Conservation (phyloP, 2,797 vertebrate genomes). For the Pterois miles region DNA sequence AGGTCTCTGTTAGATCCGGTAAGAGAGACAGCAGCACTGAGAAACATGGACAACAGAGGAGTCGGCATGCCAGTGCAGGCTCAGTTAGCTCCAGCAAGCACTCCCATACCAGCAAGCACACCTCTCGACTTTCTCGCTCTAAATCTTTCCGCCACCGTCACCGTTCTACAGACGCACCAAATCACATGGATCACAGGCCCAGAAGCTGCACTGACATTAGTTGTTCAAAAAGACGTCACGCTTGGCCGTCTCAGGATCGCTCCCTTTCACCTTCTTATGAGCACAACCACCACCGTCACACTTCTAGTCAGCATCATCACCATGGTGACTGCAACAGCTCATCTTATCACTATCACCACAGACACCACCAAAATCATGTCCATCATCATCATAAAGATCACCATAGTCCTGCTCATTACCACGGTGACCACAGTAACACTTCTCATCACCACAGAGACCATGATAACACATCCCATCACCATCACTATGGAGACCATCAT, state of each 20-base stretch:
- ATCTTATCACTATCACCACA: not conserved
- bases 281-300: constrained; percentile 31
- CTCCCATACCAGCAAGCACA: constrained; percentile 56
- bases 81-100: constrained; percentile 66
- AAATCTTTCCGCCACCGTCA: constrained; percentile 45
- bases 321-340: not conserved
- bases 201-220: constrained; percentile 53
- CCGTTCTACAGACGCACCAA: constrained; percentile 24
- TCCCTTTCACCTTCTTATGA: constrained; percentile 44
- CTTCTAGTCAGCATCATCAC: constrained; percentile 22
- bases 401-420: not conserved
- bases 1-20: constrained; percentile 42
- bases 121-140: constrained; percentile 47
- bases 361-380: not conserved
- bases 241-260: constrained; percentile 33
- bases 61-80: constrained; percentile 57
- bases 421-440: not conserved
- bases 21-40: constrained; percentile 45
- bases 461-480: not conserved
- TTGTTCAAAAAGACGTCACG: constrained; percentile 30
- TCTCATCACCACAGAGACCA: not conserved
- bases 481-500: constrained; percentile 26
- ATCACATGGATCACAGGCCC: constrained; percentile 14
- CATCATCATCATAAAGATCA: constrained; percentile 34
- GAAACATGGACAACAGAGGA: constrained; percentile 44